phyloP scores from a whole-genome alignment of 2,888 invertebrate species.

The Ornithoptera priamus region DNA sequence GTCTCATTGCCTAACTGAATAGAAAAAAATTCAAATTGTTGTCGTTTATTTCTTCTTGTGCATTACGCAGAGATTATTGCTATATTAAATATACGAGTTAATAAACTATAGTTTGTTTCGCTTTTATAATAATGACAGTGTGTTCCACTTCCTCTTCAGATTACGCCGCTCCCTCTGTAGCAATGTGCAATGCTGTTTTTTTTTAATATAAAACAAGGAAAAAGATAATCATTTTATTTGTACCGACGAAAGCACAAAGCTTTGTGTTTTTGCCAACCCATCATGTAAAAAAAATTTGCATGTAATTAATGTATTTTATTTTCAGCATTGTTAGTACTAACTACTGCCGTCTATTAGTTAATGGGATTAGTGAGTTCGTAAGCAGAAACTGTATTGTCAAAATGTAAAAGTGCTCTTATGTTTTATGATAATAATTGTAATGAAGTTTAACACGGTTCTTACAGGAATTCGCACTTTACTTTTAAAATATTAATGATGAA shows the following conservation, averaged over 20 bases:
- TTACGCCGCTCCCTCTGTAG: constrained; percentile 10
- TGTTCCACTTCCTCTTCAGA: constrained; percentile 16
- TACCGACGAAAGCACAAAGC: constrained; percentile 24
- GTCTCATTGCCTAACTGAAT: too few relatives aligned
- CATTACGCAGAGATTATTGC: background rate
- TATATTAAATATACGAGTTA: background rate
- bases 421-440: too few relatives aligned
- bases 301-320: constrained; percentile 11
- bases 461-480: too few relatives aligned
- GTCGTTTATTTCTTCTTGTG: background rate
- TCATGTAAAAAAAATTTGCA: constrained; percentile 6
- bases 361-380: too few relatives aligned
- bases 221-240: constrained; percentile 23
- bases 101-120: background rate
- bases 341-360: too few relatives aligned
- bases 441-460: too few relatives aligned
- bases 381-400: too few relatives aligned
- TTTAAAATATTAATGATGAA: too few relatives aligned
- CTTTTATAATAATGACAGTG: constrained; percentile 18
- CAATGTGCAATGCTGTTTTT: constrained; percentile 5
- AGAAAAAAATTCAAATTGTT: too few relatives aligned
- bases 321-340: background rate
- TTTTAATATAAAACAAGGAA: constrained; percentile 10
- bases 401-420: too few relatives aligned
- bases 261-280: constrained; percentile 20